Base-by-base conservation (phyloP, 1,140 invertebrate genomes). In the Mercenaria mercenaria region DNA sequence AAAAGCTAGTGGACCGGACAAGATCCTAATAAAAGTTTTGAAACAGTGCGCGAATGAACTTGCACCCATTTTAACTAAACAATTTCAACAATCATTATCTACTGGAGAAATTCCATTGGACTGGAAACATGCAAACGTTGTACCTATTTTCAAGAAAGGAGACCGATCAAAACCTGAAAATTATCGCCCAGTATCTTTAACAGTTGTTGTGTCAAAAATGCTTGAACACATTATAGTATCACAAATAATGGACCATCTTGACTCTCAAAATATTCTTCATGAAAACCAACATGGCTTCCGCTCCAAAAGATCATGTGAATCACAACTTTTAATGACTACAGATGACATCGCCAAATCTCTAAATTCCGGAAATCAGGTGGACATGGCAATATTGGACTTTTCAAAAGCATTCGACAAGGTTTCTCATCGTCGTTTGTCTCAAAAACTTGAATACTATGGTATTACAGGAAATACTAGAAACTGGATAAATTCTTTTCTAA, bases 201-300 rank as follows among this genome's bases (percentile, higher is more conserved):
- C n/a, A 4, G 37, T 29, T 47, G 81, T 84, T 13, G 61, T 72
- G 13, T 84, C 61, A 13, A 47, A 84, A 72, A 67, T 84, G 11
- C 29, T 59, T 34, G 79, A 82, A 61, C 79, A 82, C 29, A 81
- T 81, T 13, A 39, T 81, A 37, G 50, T 59, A 23, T 82, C 43
- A 20, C 61, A 90, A 43, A 41, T 92, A 0, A 90, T 90, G 83
- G 43, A 61, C 43, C 89, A 92, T 29, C 80, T 88, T 26, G 79
- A 82, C 15, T 34, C 32, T 4, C n/a, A n/a, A n/a, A n/a, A n/a
- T n/a, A n/a, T n/a, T n/a, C n/a, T n/a, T n/a, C n/a, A n/a, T n/a
- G n/a, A n/a, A n/a, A n/a, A n/a, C n/a, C n/a, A n/a, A n/a, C n/a
- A n/a, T n/a, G n/a, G n/a, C n/a, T n/a, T n/a, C 1, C 64, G 89